Evolutionary conservation across 2,888 invertebrate genomes (phyloP), one percentile per base, ranked within the genome.

Genomic region (Limenitis camilla): DNA sequence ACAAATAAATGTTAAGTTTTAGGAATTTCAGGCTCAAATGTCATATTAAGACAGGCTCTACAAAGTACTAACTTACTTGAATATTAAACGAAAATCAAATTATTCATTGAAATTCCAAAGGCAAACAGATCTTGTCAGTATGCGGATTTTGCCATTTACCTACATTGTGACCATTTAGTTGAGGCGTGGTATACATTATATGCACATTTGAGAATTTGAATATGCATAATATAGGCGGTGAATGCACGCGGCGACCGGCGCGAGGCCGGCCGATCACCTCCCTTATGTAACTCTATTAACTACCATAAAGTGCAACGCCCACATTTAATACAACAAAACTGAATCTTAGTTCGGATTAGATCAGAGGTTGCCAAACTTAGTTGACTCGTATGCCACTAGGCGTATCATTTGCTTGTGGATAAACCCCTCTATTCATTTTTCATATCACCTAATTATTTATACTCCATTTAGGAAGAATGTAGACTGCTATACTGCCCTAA

Each of bases 211-310:
- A 68, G 61, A 71, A 72, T 76, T 74, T 72, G 68, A 72, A 73
- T 71, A 69, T 72, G 69, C 69, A 74, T 69, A 50, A 33, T 55
- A 58, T 53, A 58, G 69, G 66, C 71, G 71, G 77, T 76, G 75
- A 80, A 78, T 70, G 80, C 72, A 66, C 76, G 72, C 68, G 58
- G 62, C 66, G 69, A 66, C 70, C 67, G 69, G 68, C 63, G 56
- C 82, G 82, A 83, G 86, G 85, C 75, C 84, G 84, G 83, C 71
- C 84, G 78, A 76, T 83, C 79, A 85, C 83, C 85, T 78, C 66
- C 71, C 76, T 83, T 84, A 84, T 81, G 70, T 74, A 72, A 72
- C 64, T 61, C 58, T 61, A 60, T 56, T 57, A 52, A 65, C 56
- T 60, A 63, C 60, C 63, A 68, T 62, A 62, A 64, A 70, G 68